phyloP scores from a whole-genome alignment of 2,797 vertebrate genomes.

The Discoglossus pictus region DNA sequence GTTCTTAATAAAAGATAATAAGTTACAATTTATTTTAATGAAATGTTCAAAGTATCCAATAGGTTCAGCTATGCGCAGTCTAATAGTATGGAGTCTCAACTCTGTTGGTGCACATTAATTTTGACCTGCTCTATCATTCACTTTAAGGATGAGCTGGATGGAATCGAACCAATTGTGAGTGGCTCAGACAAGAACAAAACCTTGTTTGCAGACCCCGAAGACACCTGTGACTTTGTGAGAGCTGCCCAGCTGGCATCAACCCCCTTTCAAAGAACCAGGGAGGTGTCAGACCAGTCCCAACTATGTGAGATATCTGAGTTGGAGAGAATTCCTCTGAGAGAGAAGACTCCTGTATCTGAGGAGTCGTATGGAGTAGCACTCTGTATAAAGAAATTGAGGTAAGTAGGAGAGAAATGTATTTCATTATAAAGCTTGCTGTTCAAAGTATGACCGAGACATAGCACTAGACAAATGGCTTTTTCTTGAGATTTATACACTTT shows the following conservation, averaged over 20 bases:
- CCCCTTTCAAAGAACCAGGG: constrained; percentile 69
- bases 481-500: no score
- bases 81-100: no score
- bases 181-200: constrained; percentile 71
- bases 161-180: constrained; percentile 71
- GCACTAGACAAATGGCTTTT: neutral
- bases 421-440: no score
- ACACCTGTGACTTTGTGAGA: constrained; percentile 78
- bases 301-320: constrained; percentile 57
- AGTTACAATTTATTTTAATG: no score
- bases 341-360: constrained; percentile 38
- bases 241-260: constrained; percentile 78
- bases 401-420: constrained; percentile 39
- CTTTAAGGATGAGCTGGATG: constrained; percentile 69
- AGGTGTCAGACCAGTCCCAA: constrained; percentile 48
- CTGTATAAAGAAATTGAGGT: constrained; percentile 77
- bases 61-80: no score
- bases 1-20: no score
- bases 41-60: no score
- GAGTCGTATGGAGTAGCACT: constrained; percentile 50
- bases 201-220: constrained; percentile 76
- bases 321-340: constrained; percentile 45
- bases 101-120: no score
- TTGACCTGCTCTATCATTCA: no score
- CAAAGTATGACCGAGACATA: fast-evolving